A percentile compares a stretch with the other conserved stretches of the same genome.
phyloP scores from a whole-genome alignment of 2,797 vertebrate species.

The Peromyscus melanophrys region DNA sequence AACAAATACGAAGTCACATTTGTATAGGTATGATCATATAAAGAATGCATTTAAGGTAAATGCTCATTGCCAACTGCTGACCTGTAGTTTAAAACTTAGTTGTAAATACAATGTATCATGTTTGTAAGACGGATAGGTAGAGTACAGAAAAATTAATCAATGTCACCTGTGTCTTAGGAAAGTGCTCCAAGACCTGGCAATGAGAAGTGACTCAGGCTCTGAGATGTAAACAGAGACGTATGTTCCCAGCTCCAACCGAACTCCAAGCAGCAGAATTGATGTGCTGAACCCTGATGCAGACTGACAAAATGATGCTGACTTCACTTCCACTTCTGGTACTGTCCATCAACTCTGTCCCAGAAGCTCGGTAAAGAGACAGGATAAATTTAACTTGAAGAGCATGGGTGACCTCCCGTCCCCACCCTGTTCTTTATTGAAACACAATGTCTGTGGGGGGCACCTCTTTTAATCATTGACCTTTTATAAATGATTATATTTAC shows the following conservation, averaged over 20 bases:
- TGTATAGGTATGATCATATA: neutral
- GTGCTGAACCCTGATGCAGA: neutral
- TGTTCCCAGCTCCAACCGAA: neutral
- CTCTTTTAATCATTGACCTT: neutral
- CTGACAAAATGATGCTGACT: neutral
- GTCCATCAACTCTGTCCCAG: neutral
- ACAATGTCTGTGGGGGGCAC: neutral
- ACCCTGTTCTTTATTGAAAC: neutral
- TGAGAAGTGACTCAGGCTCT: neutral
- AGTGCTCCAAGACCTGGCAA: neutral
- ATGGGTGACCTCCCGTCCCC: neutral
- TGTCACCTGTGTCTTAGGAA: neutral
- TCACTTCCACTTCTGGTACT: neutral
- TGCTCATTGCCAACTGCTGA: neutral
- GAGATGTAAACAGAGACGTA: neutral
- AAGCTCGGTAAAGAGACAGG: neutral
- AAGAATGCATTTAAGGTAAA: neutral
- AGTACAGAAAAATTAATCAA: slow-evolving; percentile 8
- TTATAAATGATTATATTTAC: slow-evolving; percentile 51
- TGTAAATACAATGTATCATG: neutral
- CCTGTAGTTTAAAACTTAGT: neutral
- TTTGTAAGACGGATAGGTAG: neutral
- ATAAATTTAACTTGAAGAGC: neutral
- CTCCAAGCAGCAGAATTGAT: neutral
- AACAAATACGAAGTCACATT: neutral